Base-by-base conservation (phyloP, 2,888 invertebrate genomes). In the Morpho helenor region DNA sequence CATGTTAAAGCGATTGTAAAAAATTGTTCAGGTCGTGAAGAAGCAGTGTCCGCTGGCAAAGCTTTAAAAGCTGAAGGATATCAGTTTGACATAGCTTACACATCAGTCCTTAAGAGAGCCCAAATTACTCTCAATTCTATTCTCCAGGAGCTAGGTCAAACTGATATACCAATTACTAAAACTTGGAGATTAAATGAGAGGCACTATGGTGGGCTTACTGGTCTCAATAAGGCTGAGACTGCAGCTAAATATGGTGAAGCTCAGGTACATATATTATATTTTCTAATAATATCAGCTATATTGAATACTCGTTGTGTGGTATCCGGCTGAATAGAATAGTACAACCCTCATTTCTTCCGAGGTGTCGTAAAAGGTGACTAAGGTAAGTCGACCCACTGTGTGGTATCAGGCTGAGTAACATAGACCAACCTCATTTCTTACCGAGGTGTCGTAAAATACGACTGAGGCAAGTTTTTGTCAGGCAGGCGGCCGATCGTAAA, bases 181-280 rank as follows among this genome's bases (percentile, higher is more conserved):
- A 94, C 96, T 8, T 97, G 97, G 97, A 92, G 96, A 9, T 85
- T 97, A 40, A 97, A 97, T 72, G 97, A 97, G 80, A 93, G 97
- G 60, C 97, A 97, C 75, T 97, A 97, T 72, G 97, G 97, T 53
- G 95, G 95, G 46, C 92, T 97, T 7, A 97, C 96, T 8, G 97
- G 97, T 2, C 91, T 96, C 61, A 95, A 97, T 75, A 97, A 97
- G 79, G 93, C 95, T 0, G 96, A 96, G 82, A 95, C 96, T 22
- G 96, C 96, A 52, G 94, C 94, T 55, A 95, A 95, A 76, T 97
- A 95, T 82, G 97, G 97, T 8, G 96, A 96, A 76, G 94, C 94
- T 52, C 95, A 96, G 91, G 95, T 95, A 74, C 31, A 31, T 31
- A 31, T 31, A 31, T 31, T 31, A 5, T 31, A 31, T 31, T 31